phyloP scores from a whole-genome alignment of 2,888 invertebrate genomes.

The Synanthedon vespiformis region DNA sequence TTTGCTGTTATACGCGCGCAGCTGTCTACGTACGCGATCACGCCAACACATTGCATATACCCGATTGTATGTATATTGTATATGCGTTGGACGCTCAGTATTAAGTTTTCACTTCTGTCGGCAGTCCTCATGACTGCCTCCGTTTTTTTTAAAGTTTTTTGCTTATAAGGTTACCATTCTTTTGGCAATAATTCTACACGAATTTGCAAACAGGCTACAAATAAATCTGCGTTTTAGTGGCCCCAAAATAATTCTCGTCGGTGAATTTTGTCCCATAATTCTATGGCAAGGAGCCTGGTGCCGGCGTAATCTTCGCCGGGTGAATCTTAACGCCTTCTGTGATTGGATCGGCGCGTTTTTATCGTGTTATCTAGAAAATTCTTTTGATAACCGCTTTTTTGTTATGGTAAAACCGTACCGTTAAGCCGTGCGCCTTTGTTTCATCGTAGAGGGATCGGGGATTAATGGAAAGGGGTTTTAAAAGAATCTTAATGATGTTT shows the following conservation, averaged over 20 bases:
- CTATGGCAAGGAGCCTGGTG: slow-evolving; percentile 20
- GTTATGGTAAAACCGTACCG: neutral
- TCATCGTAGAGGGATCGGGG: neutral
- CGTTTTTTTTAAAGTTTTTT: no score
- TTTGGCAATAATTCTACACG: no score
- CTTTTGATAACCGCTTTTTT: slow-evolving; percentile 8
- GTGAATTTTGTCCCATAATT: slow-evolving; percentile 48
- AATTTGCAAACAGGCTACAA: no score
- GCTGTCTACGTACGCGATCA: no score
- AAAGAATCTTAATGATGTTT: neutral
- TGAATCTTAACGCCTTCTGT: slow-evolving; percentile 37
- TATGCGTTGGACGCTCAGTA: no score
- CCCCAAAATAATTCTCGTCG: slow-evolving; percentile 35
- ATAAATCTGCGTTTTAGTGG: slow-evolving; percentile 15
- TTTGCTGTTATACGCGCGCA: no score
- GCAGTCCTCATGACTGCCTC: no score
- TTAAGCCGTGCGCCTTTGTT: neutral
- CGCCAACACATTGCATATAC: no score
- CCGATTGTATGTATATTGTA: no score
- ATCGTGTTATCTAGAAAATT: slow-evolving; percentile 24
- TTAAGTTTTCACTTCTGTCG: no score
- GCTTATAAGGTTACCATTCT: no score
- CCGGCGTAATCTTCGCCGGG: slow-evolving; percentile 41
- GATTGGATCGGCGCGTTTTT: slow-evolving; percentile 50
- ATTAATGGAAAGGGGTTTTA: neutral